Conservation (phyloP, 2,888 invertebrate genomes). For the Antheraea assamensis region DNA sequence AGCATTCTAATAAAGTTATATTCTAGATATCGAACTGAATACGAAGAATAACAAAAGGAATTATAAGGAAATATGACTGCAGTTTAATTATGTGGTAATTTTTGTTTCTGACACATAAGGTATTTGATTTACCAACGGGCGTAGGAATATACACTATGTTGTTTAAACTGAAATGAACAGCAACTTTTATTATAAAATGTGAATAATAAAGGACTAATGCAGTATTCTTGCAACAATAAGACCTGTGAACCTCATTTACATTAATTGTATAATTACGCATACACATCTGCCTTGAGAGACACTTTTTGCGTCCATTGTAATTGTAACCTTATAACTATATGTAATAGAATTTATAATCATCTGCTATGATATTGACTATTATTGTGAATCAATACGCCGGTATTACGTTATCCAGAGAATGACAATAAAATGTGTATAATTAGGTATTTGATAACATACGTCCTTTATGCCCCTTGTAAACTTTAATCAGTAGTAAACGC, state of each 20-base stretch:
- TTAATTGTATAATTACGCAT: slow-evolving; percentile 6
- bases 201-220: not conserved
- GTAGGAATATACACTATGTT: too few species aligned
- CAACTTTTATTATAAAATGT: not conserved
- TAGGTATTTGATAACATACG: slow-evolving; percentile 1
- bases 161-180: not conserved
- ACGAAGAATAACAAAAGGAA: too few species aligned
- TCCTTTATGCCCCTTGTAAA: slow-evolving; percentile 6
- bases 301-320: not conserved
- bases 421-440: not conserved
- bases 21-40: too few species aligned
- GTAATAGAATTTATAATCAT: not conserved
- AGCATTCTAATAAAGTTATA: too few species aligned
- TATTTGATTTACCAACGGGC: too few species aligned
- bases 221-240: not conserved
- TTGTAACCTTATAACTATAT: not conserved
- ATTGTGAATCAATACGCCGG: not conserved
- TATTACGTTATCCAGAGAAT: not conserved
- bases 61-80: too few species aligned
- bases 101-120: too few species aligned
- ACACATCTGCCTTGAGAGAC: not conserved
- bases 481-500: not conserved
- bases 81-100: too few species aligned
- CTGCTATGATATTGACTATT: not conserved
- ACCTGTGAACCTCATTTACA: not conserved